Percentiles rank a stretch among this genome's conserved stretches.
Evolutionary conservation across 2,888 invertebrate species (phyloP).

Genomic region (Tineola bisselliella): DNA sequence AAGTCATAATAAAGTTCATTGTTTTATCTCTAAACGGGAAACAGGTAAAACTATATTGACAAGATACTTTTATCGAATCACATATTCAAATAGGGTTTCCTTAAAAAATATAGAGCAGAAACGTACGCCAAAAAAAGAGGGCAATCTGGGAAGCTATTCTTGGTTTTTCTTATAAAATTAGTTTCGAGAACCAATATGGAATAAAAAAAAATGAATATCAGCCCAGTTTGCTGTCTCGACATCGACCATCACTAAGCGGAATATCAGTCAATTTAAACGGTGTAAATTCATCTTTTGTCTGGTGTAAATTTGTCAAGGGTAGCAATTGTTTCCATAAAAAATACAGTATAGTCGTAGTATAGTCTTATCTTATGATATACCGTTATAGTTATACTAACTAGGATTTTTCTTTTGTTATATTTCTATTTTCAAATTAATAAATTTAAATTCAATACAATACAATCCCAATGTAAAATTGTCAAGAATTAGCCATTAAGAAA

Average conservation of each 20-base stretch:
- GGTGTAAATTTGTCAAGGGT: too few relatives aligned
- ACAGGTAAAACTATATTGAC: neutral
- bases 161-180: neutral
- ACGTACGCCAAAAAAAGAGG: neutral
- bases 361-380: too few relatives aligned
- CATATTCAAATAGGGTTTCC: neutral
- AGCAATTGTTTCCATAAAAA: too few relatives aligned
- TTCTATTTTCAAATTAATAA: neutral
- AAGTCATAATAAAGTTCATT: slow-evolving; percentile 1
- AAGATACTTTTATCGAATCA: neutral
- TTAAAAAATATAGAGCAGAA: neutral
- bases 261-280: too few relatives aligned
- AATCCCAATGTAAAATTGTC: neutral
- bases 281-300: too few relatives aligned
- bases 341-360: too few relatives aligned
- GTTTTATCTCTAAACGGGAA: neutral
- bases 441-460: neutral
- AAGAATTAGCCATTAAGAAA: neutral
- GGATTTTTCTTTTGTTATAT: too few relatives aligned
- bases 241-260: too few relatives aligned
- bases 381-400: too few relatives aligned
- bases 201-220: neutral
- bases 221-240: too few relatives aligned
- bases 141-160: neutral
- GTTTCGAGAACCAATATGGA: too few relatives aligned